Percentiles rank a stretch among this genome's conserved stretches.
These are phyloP conservation scores for Sacculina carcini DNA, from an alignment of 2,888 invertebrate species.

Conservation along the genomic window DNA sequence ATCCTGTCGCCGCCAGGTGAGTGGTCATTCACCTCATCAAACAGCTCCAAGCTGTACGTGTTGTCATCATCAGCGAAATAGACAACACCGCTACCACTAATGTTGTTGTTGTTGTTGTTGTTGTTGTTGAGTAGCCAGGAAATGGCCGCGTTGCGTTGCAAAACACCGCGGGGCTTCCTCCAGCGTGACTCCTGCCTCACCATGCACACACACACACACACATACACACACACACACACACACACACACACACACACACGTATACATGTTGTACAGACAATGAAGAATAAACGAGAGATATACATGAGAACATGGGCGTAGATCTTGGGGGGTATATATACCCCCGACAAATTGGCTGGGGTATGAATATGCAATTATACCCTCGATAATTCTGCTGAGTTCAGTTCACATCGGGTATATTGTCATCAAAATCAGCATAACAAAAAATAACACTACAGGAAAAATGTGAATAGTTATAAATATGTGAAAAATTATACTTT, in stretches of 20 bases:
- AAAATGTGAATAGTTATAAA: too few species aligned
- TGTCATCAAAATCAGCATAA: too few species aligned
- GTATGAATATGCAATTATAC: too few species aligned
- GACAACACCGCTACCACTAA: slow-evolving; percentile 32
- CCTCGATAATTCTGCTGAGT: too few species aligned
- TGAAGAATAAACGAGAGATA: background rate
- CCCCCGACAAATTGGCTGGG: too few species aligned
- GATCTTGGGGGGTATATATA: too few species aligned
- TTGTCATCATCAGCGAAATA: slow-evolving; percentile 97
- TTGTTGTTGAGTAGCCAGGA: slow-evolving; percentile 38
- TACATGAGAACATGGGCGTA: too few species aligned
- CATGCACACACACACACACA: slow-evolving; percentile 2
- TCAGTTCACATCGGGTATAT: too few species aligned
- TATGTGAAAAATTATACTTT: too few species aligned
- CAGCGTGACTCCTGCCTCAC: slow-evolving; percentile 39
- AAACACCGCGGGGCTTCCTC: slow-evolving; percentile 62
- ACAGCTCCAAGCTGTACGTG: slow-evolving; percentile 63
- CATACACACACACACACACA: slow-evolving; percentile 5
- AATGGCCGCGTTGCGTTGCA: slow-evolving; percentile 63
- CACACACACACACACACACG: slow-evolving; percentile 1
- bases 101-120: slow-evolving; percentile 27
- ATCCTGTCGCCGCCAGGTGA: too few species aligned
- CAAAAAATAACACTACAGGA: too few species aligned
- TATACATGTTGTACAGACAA: background rate
- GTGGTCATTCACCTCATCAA: slow-evolving; percentile 46